Evolutionary conservation across 2,797 vertebrate species (phyloP).

Genomic region (Enteromius argenteus): DNA sequence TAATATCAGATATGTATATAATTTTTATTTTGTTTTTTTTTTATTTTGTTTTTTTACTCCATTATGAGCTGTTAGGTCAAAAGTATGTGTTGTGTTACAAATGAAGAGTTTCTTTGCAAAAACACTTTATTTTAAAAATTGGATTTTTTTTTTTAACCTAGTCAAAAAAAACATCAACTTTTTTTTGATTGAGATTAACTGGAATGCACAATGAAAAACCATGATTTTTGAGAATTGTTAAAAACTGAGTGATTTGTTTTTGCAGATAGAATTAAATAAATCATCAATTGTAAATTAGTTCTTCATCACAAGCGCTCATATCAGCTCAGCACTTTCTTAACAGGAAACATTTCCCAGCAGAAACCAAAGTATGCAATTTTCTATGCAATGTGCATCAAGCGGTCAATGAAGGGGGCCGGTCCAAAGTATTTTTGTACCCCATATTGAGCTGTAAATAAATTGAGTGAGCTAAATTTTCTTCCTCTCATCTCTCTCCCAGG

Average conservation of each 20-base stretch:
- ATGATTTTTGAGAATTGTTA: no score
- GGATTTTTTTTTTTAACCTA: no score
- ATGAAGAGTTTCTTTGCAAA: neutral
- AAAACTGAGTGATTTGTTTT: no score
- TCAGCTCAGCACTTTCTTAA: conserved; percentile 1
- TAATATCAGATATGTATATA: neutral
- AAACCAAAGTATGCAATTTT: conserved; percentile 1
- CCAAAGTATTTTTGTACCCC: conserved; percentile 12
- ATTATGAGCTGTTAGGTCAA: neutral
- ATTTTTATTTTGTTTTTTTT: no score
- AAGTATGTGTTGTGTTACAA: neutral
- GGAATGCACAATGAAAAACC: no score
- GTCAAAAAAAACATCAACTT: no score
- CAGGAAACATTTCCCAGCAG: neutral
- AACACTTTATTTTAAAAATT: no score
- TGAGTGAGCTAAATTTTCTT: neutral
- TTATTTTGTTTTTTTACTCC: no score
- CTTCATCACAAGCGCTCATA: neutral
- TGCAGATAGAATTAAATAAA: neutral
- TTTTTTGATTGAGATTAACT: no score
- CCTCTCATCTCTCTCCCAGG: conserved; percentile 69
- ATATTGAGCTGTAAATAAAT: conserved; percentile 9
- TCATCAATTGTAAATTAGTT: neutral
- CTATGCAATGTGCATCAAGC: neutral
- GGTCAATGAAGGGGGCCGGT: neutral